Percentiles rank a stretch among this genome's conserved stretches.
Evolutionary conservation across 1,140 invertebrate genomes (phyloP).

Genomic region (Melanaphis sacchari): DNA sequence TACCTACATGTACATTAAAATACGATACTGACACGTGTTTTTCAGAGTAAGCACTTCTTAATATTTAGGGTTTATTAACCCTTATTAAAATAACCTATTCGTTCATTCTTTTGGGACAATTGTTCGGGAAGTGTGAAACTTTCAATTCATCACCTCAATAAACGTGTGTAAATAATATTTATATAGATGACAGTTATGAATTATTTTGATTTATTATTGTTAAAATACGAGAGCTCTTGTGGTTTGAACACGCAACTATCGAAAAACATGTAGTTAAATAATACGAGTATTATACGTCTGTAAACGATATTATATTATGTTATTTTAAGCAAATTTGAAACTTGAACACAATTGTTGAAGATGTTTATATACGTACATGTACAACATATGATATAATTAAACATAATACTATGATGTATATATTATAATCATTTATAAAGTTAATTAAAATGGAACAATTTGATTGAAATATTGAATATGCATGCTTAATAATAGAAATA

Average conservation of each 20-base stretch:
- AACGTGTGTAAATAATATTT: not conserved
- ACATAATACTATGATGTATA: too few species aligned
- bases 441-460: not conserved
- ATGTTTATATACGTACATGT: not conserved
- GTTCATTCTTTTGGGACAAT: not conserved
- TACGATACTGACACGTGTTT: not conserved
- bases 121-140: slow-evolving; percentile 24
- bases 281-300: not conserved
- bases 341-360: not conserved
- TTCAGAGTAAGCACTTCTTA: slow-evolving; percentile 10
- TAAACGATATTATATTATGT: not conserved
- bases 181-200: slow-evolving; percentile 29
- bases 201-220: slow-evolving; percentile 28
- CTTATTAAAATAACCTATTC: slow-evolving; percentile 4
- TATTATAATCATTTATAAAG: not conserved
- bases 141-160: not conserved
- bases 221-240: not conserved
- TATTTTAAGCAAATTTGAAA: not conserved
- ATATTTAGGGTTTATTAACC: slow-evolving; percentile 4
- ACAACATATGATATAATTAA: not conserved
- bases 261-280: not conserved
- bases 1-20: not conserved
- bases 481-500: not conserved
- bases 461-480: not conserved
- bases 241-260: not conserved